Conservation (phyloP, 2,888 invertebrate species). For the Brassicogethes aeneus region DNA sequence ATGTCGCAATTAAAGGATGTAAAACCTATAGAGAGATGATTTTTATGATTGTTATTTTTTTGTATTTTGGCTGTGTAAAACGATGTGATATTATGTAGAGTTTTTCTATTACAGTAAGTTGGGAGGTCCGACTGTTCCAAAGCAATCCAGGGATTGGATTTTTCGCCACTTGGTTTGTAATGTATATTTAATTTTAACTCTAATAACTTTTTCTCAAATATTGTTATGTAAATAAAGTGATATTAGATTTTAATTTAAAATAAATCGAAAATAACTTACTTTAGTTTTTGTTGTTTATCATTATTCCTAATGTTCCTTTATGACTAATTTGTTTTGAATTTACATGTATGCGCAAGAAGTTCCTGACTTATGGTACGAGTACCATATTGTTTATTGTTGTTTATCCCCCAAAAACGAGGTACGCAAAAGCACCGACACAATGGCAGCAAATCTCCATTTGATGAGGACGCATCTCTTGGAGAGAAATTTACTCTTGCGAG, state of each 20-base stretch:
- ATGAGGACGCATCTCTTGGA: no score
- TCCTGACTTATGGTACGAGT: constrained; percentile 13
- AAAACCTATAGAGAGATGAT: constrained; percentile 41
- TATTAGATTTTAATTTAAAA: constrained; percentile 18
- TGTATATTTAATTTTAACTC: constrained; percentile 22
- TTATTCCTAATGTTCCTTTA: constrained; percentile 18
- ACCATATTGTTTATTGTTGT: constrained; percentile 8
- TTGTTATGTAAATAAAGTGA: constrained; percentile 11
- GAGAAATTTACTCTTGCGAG: no score
- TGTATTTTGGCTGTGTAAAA: constrained; percentile 20
- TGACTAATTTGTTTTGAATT: constrained; percentile 32
- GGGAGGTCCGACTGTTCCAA: constrained; percentile 20
- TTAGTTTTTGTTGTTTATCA: constrained; percentile 14
- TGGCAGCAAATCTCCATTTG: no score
- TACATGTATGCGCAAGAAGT: constrained; percentile 29
- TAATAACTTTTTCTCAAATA: neutral
- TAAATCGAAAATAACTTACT: constrained; percentile 19
- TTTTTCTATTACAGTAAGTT: constrained; percentile 40
- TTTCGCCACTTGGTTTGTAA: constrained; percentile 36
- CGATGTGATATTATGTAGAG: constrained; percentile 38
- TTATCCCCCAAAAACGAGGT: neutral
- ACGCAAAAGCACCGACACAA: no score
- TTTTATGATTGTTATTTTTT: constrained; percentile 13
- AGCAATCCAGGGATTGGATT: constrained; percentile 19
- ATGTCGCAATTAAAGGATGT: constrained; percentile 55